These are phyloP conservation scores for Araneus ventricosus DNA, from an alignment of 1,140 invertebrate genomes.

Conservation along the genomic window DNA sequence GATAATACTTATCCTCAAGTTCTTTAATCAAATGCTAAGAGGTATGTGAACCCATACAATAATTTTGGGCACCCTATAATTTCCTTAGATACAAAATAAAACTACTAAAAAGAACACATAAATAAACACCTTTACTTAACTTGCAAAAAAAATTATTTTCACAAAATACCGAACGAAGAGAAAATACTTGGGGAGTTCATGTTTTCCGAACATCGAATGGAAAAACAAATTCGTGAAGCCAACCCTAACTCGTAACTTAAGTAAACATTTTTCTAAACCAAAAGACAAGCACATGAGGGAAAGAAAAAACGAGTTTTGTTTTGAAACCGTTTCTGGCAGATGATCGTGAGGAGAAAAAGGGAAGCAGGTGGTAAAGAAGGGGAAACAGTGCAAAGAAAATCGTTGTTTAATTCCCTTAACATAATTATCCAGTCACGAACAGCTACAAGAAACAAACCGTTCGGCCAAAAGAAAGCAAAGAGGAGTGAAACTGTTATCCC, in stretches of 20 bases:
- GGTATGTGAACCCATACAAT: too few species aligned
- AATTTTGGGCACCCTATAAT: too few species aligned
- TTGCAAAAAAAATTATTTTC: too few species aligned
- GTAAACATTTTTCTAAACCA: constrained; percentile 18
- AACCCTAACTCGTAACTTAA: constrained; percentile 9
- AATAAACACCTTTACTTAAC: too few species aligned
- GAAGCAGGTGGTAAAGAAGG: not conserved
- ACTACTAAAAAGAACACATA: too few species aligned
- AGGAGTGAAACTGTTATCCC: constrained; percentile 22
- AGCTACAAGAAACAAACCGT: constrained; percentile 26
- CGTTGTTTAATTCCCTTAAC: constrained; percentile 67
- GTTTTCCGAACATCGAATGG: too few species aligned
- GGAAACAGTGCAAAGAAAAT: constrained; percentile 26
- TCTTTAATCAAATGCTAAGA: too few species aligned
- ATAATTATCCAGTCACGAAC: constrained; percentile 65
- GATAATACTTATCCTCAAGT: too few species aligned
- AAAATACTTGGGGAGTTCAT: too few species aligned
- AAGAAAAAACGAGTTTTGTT: not conserved
- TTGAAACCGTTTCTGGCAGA: not conserved
- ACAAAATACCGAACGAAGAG: too few species aligned
- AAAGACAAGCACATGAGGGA: not conserved
- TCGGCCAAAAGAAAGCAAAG: constrained; percentile 40
- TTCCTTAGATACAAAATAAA: too few species aligned
- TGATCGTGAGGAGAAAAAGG: not conserved
- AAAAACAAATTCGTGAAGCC: not conserved